Evolutionary conservation across 1,140 invertebrate species (phyloP), one percentile per base, ranked within the genome.

Genomic region (Homalodisca vitripennis): DNA sequence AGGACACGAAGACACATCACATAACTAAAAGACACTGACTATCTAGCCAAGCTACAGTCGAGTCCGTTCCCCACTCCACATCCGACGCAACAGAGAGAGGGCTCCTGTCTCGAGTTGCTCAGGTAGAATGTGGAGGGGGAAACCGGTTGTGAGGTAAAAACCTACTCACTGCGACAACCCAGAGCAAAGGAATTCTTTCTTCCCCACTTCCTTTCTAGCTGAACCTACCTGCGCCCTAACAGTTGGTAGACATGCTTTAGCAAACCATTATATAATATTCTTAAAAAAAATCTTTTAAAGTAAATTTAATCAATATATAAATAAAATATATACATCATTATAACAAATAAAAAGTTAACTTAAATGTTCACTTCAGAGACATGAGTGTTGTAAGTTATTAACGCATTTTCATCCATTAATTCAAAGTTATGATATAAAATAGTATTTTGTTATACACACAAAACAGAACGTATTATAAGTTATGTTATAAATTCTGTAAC

Each of bases 91-190:
- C 55, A 60, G 55, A 60, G 55, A 60, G 55, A 60, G 55, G 55
- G 55, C 55, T 26, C 6, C 2, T 13, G 55, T 27, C 55, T 29
- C 6, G 55, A 13, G 55, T 60, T 30, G 55, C 55, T 27, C 55
- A 60, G 55, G 55, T 60, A 30, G 29, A 26, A 26, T 2, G 55
- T 60, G 27, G 55, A 60, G 55, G 55, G 55, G 55, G 55, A 60
- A 60, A 60, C 55, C 55, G 55, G 55, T 60, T 60, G 55, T 60
- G 24, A 60, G 55, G 55, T 60, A 60, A 60, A 60, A 60, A 60
- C 55, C 55, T 60, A 2, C 24, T 30, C n/a, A 30, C 55, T 14
- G 14, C 55, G 55, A 10, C 55, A 26, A 60, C 14, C 48, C 17
- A 41, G 26, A 60, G 55, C 2, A 29, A 60, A 60, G 55, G 55